A percentile compares a stretch with the other conserved stretches of the same genome.
These are phyloP conservation scores for Neosilurus mollespiculum DNA, from an alignment of 2,797 vertebrate species.

Conservation along the genomic window DNA sequence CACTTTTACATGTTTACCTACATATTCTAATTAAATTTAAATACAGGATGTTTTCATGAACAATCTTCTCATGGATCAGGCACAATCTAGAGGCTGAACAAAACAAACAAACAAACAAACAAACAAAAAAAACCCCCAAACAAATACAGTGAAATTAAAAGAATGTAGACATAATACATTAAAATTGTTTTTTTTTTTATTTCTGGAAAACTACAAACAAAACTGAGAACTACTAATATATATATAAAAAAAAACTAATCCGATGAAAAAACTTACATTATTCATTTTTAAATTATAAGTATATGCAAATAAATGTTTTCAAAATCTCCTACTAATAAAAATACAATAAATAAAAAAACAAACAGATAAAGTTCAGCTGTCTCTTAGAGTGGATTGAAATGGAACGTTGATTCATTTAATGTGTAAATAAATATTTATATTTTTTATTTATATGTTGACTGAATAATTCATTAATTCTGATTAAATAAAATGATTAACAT, in stretches of 20 bases:
- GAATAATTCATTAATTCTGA: no score
- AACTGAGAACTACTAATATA: no score
- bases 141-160: background rate
- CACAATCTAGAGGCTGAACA: no score
- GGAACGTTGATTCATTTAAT: no score
- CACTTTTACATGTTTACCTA: background rate
- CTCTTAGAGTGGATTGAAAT: no score
- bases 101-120: background rate
- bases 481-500: no score
- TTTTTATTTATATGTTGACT: no score
- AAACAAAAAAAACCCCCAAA: no score
- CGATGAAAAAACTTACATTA: background rate
- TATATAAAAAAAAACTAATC: background rate
- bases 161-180: background rate
- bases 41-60: background rate
- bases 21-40: background rate
- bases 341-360: background rate
- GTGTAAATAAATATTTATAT: no score
- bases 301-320: background rate
- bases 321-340: background rate
- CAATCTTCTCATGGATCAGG: background rate
- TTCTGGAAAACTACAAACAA: no score
- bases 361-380: no score
- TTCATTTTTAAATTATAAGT: background rate
- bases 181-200: no score